Conservation (phyloP, 1,140 invertebrate species). For the Drosophila mojavensis region DNA sequence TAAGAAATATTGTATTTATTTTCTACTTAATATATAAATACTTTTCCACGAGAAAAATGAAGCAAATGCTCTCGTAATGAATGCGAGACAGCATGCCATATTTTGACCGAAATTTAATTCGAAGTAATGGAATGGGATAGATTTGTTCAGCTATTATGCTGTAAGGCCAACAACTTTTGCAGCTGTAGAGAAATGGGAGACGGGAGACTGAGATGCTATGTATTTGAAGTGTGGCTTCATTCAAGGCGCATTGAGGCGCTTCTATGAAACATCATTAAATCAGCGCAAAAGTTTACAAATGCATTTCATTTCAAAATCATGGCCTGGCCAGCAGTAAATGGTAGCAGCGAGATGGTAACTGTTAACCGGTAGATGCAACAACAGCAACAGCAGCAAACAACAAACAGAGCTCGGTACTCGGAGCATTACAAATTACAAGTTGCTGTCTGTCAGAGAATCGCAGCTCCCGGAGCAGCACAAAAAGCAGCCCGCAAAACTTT, state of each 20-base stretch:
- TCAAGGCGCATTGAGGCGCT: constrained; percentile 41
- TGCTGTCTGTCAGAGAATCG: constrained; percentile 56
- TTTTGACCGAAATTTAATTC: constrained; percentile 8
- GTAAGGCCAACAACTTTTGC: neutral
- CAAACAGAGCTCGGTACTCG: constrained; percentile 31
- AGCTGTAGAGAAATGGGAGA: neutral
- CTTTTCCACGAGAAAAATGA: too few species aligned
- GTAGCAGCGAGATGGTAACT: constrained; percentile 8
- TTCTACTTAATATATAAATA: too few species aligned
- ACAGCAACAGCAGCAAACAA: constrained; percentile 10
- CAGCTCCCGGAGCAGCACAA: constrained; percentile 32
- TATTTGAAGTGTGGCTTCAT: constrained; percentile 30
- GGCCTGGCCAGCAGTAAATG: constrained; percentile 32
- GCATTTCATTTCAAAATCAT: constrained; percentile 78
- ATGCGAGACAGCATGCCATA: too few species aligned
- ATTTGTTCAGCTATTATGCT: neutral
- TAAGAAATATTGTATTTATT: too few species aligned
- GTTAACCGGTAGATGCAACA: constrained; percentile 37
- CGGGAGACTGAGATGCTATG: neutral
- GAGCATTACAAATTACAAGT: constrained; percentile 75
- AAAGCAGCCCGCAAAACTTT: constrained; percentile 45
- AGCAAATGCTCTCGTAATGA: too few species aligned
- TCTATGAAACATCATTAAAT: constrained; percentile 76
- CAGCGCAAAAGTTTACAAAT: constrained; percentile 69
- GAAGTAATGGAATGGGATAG: constrained; percentile 17